Base-by-base conservation (phyloP, 2,888 invertebrate genomes). In the Seira sanloemensis region DNA sequence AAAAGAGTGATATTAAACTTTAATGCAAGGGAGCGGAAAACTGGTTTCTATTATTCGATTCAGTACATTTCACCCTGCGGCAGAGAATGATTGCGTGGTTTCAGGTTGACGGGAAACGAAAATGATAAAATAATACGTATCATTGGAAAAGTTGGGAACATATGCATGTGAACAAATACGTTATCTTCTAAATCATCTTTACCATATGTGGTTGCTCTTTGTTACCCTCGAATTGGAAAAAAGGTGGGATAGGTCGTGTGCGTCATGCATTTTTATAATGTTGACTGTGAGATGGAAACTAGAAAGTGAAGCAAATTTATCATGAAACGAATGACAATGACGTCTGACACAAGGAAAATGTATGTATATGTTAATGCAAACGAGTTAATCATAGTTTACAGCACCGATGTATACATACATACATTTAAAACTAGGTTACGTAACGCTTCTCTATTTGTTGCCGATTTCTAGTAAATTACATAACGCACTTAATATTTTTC, bases 191-290 rank as follows among this genome's bases (percentile, higher is more conserved):
- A n/a, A 7, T 37, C 37, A 37, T 37, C 37, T 37, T 37, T 66
- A 50, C 66, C 21, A 58, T 68, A 54, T 18, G 19, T 9, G 5
- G 18, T 24, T 21, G 23, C 5, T 23, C 24, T 16, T 65, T 5
- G 37, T 27, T 65, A 58, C 12, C 4, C 18, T 9, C 24, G 21
- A 24, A 67, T 16, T 18, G 5, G 1, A 7, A 67, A 67, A 67
- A 67, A 25, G 67, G 67, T 67, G 67, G 67, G 67, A 24, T 67
- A 67, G 67, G 67, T 67, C 67, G 67, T 67, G 25, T 24, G 25
- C 67, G 1, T 21, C 4, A 37, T 37, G 37, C 37, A 37, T n/a
- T n/a, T n/a, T n/a, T n/a, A n/a, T 12, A 37, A 37, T 37, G 37
- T 12, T 7, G 37, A 37, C 37, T 7, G 12, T 37, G 37, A 37